Evolutionary conservation across 2,113 vertebrate genomes (phyloP).

Genomic region (Mastomys coucha): DNA sequence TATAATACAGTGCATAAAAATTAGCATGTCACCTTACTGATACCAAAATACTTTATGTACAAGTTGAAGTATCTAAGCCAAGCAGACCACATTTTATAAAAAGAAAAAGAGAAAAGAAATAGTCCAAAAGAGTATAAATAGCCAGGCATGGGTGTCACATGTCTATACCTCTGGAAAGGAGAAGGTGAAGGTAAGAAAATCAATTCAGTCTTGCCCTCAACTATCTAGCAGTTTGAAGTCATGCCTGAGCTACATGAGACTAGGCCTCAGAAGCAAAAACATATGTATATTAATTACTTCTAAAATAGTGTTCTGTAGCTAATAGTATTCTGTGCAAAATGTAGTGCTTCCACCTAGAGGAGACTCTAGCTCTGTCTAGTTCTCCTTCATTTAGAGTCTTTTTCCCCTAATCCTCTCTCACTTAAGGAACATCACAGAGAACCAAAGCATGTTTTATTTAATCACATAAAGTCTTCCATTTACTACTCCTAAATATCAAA

Average conservation of each 20-base stretch:
- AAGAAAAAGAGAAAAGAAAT: not conserved
- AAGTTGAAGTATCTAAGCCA: not conserved
- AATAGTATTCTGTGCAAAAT: not conserved
- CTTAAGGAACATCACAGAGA: not conserved
- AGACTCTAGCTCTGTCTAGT: not conserved
- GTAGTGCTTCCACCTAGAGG: not conserved
- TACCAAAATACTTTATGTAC: conserved; percentile 13
- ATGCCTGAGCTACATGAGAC: not conserved
- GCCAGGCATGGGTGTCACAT: not conserved
- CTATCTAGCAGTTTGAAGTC: not conserved
- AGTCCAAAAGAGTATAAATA: not conserved
- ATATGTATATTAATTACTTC: not conserved
- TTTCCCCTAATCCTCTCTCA: not conserved
- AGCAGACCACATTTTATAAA: not conserved
- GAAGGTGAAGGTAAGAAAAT: not conserved
- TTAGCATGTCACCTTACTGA: not conserved
- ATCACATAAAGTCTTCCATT: not conserved
- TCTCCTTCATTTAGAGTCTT: not conserved
- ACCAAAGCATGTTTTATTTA: conserved; percentile 23
- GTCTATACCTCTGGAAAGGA: not conserved
- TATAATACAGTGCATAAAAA: not conserved
- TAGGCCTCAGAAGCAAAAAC: not conserved
- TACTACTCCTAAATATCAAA: conserved; percentile 36
- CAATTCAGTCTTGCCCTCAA: not conserved
- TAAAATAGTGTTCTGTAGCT: not conserved